Evolutionary conservation across 53 echinoderm and acorn worm genomes (phyloP), one percentile per base, ranked within the genome.

Genomic region (Holothuria scabra): DNA sequence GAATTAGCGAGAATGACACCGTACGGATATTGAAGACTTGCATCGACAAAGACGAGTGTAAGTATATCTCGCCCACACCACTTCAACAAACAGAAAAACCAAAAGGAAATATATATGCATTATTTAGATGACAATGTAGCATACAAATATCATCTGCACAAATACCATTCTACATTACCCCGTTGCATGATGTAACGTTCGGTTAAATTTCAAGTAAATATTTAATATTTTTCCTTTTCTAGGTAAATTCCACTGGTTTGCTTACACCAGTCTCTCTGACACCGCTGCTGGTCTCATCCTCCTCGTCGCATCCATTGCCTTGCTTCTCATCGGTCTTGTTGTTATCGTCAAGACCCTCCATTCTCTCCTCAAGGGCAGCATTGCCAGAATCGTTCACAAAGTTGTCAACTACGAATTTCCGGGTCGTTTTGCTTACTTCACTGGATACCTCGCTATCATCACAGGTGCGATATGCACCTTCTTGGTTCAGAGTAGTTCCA

Each of bases 401-500:
- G 87, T 92, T 82, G 89, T 97, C 85, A 97, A 97, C 66, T 89
- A 94, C 56, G 94, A 97, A 64, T 94, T 97, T 67, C 97, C 97
- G 4, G 96, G 96, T 12, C 79, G 84, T 79, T 28, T 79, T 34
- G 84, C 76, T 6, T 90, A 72, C 65, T 65, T 97, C 41, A 92
- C 97, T 24, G 97, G 97, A 31, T 97, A 97, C 85, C 9, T 97
- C 21, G 97, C 97, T 18, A 97, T 97, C 72, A 0, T 92, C 12
- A 69, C 94, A 62, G 97, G 97, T 3, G 97, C 97, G 3, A 57
- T 62, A 1, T 64, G 95, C 55, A 97, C 97, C 8, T 94, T 97
- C 56, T 56, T 97, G 56, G 97, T 97, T 55, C 97, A 97, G 72
- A 97, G 97, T 46, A 97, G 97, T 69, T 97, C 97, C n/a, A 92